Percentiles rank a stretch among this genome's conserved stretches.
Conservation (phyloP, 2,113 vertebrate species). For the Baryphthengus martii region DNA sequence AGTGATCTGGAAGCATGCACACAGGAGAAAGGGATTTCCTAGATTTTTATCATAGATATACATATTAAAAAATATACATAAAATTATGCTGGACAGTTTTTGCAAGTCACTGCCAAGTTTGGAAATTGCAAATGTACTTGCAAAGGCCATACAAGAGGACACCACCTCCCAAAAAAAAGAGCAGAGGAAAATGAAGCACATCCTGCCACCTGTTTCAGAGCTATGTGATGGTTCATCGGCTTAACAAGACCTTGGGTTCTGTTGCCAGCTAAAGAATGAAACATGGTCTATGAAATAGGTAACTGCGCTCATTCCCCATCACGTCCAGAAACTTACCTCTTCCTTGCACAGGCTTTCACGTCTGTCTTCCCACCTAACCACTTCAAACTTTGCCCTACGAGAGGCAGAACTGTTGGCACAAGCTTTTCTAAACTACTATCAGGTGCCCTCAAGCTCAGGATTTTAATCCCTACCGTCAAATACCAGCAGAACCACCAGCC, state of each 20-base stretch:
- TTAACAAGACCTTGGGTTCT: neutral
- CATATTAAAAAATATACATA: neutral
- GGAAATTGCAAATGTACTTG: neutral
- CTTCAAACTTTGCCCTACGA: neutral
- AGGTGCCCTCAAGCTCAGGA: neutral
- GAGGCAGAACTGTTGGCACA: neutral
- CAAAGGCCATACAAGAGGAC: neutral
- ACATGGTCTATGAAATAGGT: neutral
- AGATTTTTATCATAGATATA: neutral
- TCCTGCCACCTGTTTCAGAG: neutral
- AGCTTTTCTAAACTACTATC: neutral
- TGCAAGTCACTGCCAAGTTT: neutral
- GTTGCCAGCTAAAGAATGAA: neutral
- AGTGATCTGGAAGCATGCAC: neutral
- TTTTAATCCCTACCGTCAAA: neutral
- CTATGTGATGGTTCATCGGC: fast-evolving
- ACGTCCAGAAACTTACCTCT: fast-evolving
- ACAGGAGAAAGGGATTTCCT: neutral
- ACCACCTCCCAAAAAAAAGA: neutral
- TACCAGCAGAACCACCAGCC: neutral
- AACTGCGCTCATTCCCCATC: neutral
- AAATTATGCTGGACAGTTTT: neutral
- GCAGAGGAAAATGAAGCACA: neutral
- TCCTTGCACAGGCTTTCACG: neutral
- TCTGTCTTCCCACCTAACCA: neutral